A percentile compares a stretch with the other conserved stretches of the same genome.
These are phyloP conservation scores for Fragum fragum DNA, from an alignment of 2,888 invertebrate species.

Conservation along the genomic window DNA sequence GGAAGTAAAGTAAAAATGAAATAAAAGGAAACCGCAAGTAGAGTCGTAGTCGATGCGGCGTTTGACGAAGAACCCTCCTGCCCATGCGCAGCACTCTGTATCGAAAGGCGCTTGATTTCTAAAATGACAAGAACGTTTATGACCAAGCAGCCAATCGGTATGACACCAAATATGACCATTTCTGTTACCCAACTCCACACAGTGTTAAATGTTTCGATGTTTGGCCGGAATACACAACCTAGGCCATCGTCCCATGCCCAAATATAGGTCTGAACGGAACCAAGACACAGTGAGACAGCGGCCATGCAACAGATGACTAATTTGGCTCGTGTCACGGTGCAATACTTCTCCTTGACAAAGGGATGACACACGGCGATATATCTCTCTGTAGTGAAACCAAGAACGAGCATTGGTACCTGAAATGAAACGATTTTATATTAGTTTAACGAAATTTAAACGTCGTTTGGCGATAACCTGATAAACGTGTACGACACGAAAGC, in stretches of 20 bases:
- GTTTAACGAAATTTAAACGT: too few species aligned
- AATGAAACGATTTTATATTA: too few species aligned
- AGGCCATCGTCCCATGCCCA: constrained; percentile 80
- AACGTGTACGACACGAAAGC: too few species aligned
- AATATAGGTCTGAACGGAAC: constrained; percentile 81
- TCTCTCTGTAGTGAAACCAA: constrained; percentile 86
- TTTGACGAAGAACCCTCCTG: constrained; percentile 66
- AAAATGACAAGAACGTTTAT: constrained; percentile 85
- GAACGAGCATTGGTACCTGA: constrained; percentile 83
- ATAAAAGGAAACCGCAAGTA: constrained; percentile 86
- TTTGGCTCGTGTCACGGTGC: constrained; percentile 82
- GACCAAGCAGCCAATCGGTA: constrained; percentile 83
- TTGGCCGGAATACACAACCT: constrained; percentile 74
- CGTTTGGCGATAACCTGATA: too few species aligned
- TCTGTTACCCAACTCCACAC: constrained; percentile 85
- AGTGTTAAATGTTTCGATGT: constrained; percentile 72
- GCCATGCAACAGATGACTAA: constrained; percentile 77
- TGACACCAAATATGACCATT: constrained; percentile 80
- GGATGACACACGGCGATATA: constrained; percentile 85
- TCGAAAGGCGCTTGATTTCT: constrained; percentile 82
- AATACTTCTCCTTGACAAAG: constrained; percentile 83
- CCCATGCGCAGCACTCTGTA: constrained; percentile 72
- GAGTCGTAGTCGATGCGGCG: constrained; percentile 84
- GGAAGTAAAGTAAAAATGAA: constrained; percentile 86
- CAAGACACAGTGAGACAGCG: constrained; percentile 70